A percentile compares a stretch with the other conserved stretches of the same genome.
These are phyloP conservation scores for Eumeta japonica DNA, from an alignment of 1,140 invertebrate species.

Conservation along the genomic window DNA sequence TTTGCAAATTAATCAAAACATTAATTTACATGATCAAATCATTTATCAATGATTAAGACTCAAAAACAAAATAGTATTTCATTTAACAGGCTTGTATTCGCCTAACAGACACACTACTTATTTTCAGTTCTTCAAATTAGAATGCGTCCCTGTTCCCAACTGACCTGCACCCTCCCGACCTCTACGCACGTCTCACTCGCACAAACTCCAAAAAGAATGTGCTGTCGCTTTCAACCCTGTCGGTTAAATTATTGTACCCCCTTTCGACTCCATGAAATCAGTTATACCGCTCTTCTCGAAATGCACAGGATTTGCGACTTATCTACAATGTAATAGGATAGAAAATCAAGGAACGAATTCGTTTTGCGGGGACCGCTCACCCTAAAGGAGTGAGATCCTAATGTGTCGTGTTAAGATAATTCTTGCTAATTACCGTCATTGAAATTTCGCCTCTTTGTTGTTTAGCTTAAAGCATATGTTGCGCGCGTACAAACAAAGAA, in stretches of 20 bases:
- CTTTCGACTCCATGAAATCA: constrained; percentile 27
- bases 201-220: constrained; percentile 56
- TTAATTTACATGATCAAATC: too few species aligned
- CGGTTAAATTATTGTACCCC: constrained; percentile 56
- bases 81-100: too few species aligned
- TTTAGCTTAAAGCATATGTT: constrained; percentile 20
- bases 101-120: too few species aligned
- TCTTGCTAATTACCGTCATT: constrained; percentile 14
- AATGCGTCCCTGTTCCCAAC: constrained; percentile 39
- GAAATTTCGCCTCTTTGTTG: constrained; percentile 19
- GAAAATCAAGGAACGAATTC: constrained; percentile 5
- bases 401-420: constrained; percentile 17
- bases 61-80: too few species aligned
- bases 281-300: constrained; percentile 22
- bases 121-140: too few species aligned
- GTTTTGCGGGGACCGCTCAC: constrained; percentile 30
- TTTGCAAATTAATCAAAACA: too few species aligned
- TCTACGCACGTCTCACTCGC: constrained; percentile 55
- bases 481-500: constrained; percentile 10
- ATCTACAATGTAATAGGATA: constrained; percentile 20
- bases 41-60: too few species aligned
- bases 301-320: constrained; percentile 20
- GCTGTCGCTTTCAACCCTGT: constrained; percentile 52
- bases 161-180: constrained; percentile 47
- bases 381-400: constrained; percentile 43